Evolutionary conservation across 2,797 vertebrate species (phyloP).

Genomic region (Lacerta bilineata): DNA sequence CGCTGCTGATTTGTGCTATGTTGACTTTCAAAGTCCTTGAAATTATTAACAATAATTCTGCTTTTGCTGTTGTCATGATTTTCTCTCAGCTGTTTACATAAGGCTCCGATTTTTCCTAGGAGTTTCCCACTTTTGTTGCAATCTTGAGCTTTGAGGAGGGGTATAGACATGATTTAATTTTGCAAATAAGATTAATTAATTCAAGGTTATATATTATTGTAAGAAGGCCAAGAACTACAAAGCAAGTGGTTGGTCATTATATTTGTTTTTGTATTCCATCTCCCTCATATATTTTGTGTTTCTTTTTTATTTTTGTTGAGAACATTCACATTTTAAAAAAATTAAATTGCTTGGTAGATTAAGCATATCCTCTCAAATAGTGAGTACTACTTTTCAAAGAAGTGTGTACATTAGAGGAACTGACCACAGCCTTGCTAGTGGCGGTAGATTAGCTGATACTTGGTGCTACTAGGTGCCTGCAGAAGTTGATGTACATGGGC

Average conservation of each 20-base stretch:
- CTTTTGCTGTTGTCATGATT: not conserved
- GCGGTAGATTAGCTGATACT: not conserved
- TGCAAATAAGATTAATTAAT: too few relatives aligned
- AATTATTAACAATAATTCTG: not conserved
- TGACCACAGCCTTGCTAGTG: not conserved
- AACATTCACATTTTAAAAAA: not conserved
- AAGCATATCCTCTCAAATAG: not conserved
- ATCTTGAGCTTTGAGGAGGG: not conserved
- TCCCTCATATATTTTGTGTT: too few relatives aligned
- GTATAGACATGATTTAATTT: too few relatives aligned
- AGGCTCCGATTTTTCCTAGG: not conserved
- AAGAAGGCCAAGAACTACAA: too few relatives aligned
- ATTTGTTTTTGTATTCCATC: too few relatives aligned
- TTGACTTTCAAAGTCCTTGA: slow-evolving; percentile 45
- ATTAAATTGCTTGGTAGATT: not conserved
- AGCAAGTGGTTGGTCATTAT: too few relatives aligned
- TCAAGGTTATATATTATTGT: too few relatives aligned
- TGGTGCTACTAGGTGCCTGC: too few relatives aligned
- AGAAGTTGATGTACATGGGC: not conserved
- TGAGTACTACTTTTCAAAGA: not conserved
- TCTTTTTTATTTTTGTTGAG: too few relatives aligned
- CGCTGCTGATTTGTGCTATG: not conserved
- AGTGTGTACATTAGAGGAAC: not conserved
- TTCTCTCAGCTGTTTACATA: not conserved
- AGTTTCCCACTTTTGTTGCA: not conserved